Percentiles rank a stretch among this genome's conserved stretches.
phyloP scores from a whole-genome alignment of 2,113 vertebrate genomes.

The Oreochromis niloticus region DNA sequence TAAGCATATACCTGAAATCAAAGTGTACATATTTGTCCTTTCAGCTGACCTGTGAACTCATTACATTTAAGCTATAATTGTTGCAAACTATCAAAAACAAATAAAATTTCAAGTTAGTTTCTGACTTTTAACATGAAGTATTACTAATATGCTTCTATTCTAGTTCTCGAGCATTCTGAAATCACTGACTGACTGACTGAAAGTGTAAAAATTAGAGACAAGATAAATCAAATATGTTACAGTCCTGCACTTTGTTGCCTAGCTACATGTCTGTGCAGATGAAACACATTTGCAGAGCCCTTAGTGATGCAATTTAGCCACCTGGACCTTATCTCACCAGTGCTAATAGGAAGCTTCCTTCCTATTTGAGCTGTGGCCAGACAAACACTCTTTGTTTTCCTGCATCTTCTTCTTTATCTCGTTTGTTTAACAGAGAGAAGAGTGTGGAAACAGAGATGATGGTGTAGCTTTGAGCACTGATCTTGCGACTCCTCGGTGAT shows the following conservation, averaged over 20 bases:
- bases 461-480: constrained; percentile 13
- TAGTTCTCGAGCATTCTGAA: not conserved
- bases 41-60: not conserved
- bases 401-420: constrained; percentile 8
- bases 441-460: not conserved
- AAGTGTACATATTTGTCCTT: not conserved
- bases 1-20: not conserved
- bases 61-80: not conserved
- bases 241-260: not conserved
- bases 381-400: not conserved
- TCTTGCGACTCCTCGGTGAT: constrained; percentile 11
- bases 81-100: not conserved
- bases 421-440: not conserved
- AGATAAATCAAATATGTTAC: not conserved
- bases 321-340: constrained; percentile 39
- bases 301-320: not conserved
- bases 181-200: not conserved
- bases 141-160: not conserved
- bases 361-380: constrained; percentile 9
- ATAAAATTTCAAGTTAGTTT: not conserved
- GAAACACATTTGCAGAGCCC: not conserved
- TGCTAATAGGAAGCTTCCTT: constrained; percentile 24
- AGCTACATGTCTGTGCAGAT: not conserved
- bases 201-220: not conserved
- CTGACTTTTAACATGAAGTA: not conserved